Percentiles rank a stretch among this genome's conserved stretches.
Conservation (phyloP, 92 coral and sea anemone genomes). For the Galaxea fascicularis region DNA sequence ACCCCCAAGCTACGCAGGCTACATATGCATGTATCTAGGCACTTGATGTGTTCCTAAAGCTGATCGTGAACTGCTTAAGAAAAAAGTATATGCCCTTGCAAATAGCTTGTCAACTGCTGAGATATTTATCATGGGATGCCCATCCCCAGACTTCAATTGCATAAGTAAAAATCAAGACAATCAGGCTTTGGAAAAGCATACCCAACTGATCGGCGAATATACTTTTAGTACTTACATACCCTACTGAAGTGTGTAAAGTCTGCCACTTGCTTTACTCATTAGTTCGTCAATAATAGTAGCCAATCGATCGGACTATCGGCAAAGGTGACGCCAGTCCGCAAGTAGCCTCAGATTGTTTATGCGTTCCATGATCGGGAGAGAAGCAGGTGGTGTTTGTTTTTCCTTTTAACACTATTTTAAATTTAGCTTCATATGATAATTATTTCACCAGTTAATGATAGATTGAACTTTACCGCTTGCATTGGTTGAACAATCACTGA, state of each 20-base stretch:
- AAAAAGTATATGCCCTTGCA: not conserved
- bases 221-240: conserved; percentile 17
- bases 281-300: conserved; percentile 7
- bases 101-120: not conserved
- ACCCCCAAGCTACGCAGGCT: too few relatives aligned
- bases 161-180: conserved; percentile 6
- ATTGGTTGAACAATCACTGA: too few relatives aligned
- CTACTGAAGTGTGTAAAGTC: conserved; percentile 10
- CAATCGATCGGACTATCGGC: not conserved
- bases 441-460: too few relatives aligned
- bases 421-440: too few relatives aligned
- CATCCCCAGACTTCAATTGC: conserved; percentile 43
- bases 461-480: too few relatives aligned
- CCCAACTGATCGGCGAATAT: conserved; percentile 10
- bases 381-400: not conserved
- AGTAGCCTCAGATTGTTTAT: conserved; percentile 5
- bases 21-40: too few relatives aligned
- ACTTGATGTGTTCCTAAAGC: too few relatives aligned
- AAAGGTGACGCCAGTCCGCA: conserved; percentile 9
- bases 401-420: too few relatives aligned
- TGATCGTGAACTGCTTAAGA: too few relatives aligned
- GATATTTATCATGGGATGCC: conserved; percentile 23
- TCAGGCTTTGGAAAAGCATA: conserved; percentile 37
- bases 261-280: conserved; percentile 13
- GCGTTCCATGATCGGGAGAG: not conserved